Evolutionary conservation across 2,888 invertebrate genomes (phyloP).

Genomic region (Spialia ferax): DNA sequence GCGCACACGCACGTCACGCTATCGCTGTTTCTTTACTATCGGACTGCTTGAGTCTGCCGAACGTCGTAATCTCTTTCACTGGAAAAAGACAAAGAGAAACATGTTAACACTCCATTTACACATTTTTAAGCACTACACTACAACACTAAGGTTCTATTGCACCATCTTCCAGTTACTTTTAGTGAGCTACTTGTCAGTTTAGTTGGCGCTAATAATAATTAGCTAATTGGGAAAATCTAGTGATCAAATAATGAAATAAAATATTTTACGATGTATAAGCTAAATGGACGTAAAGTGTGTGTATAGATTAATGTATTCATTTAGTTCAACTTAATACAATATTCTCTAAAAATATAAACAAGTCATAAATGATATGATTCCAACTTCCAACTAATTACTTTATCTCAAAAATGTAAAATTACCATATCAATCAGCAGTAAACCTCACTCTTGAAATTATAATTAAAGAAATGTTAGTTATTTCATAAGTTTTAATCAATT

Average conservation of each 20-base stretch:
- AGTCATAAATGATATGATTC: no score
- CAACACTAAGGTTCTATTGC: no score
- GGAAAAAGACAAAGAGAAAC: constrained; percentile 51
- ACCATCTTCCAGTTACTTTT: no score
- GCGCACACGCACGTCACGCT: constrained; percentile 53
- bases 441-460: neutral
- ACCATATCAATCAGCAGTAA: neutral
- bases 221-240: neutral
- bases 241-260: neutral
- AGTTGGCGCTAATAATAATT: no score
- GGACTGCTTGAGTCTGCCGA: constrained; percentile 74
- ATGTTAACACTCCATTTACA: neutral
- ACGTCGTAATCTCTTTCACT: constrained; percentile 82
- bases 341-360: neutral
- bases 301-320: no score
- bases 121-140: neutral
- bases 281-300: neutral
- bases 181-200: no score
- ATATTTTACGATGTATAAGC: neutral
- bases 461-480: constrained; percentile 8
- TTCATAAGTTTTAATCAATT: constrained; percentile 43
- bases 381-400: neutral
- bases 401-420: constrained; percentile 7
- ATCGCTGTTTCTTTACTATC: constrained; percentile 74
- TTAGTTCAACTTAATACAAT: no score